Percentiles rank a stretch among this genome's conserved stretches.
Evolutionary conservation across 2,113 vertebrate genomes (phyloP).

Genomic region (Thermophis baileyi): DNA sequence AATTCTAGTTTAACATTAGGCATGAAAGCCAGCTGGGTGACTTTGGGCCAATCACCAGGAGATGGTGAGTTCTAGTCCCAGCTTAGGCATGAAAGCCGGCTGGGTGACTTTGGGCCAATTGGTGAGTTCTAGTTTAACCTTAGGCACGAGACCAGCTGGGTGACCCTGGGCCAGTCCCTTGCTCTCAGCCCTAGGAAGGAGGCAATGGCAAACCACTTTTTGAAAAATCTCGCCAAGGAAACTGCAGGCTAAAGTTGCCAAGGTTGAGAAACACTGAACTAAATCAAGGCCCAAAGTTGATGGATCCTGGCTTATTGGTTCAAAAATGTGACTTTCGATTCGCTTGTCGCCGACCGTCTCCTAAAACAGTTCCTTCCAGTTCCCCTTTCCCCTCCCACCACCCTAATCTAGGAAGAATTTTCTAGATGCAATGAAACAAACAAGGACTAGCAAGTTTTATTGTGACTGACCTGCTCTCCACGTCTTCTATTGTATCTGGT

Average conservation of each 20-base stretch:
- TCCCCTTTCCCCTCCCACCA: not conserved
- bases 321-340: not conserved
- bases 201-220: not conserved
- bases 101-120: too few species aligned
- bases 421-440: not conserved
- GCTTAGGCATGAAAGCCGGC: too few species aligned
- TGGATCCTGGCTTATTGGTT: not conserved
- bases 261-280: not conserved
- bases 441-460: not conserved
- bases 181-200: not conserved
- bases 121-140: too few species aligned
- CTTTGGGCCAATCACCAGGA: too few species aligned
- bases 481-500: slow-evolving; percentile 76
- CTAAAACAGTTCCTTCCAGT: not conserved
- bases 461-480: slow-evolving; percentile 68
- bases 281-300: not conserved
- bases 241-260: not conserved
- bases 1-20: accelerated
- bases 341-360: not conserved
- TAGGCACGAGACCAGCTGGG: too few species aligned
- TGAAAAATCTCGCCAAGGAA: not conserved
- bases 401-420: not conserved
- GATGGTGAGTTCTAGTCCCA: accelerated
- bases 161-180: not conserved
- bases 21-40: too few species aligned